Conservation (phyloP, 2,888 invertebrate species). For the Tetragonisca angustula region DNA sequence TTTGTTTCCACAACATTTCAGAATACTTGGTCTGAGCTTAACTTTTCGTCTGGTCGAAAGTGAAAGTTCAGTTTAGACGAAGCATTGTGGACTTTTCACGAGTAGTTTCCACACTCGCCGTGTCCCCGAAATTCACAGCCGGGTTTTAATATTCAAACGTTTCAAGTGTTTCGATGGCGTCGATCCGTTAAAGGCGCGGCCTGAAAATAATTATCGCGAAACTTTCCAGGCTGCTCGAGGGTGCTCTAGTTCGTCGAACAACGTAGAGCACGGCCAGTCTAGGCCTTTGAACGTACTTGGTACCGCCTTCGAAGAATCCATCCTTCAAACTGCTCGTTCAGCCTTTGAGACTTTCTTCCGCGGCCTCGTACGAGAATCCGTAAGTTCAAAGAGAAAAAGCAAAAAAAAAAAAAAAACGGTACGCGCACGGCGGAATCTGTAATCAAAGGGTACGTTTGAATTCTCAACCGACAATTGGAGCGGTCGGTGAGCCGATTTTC, state of each 20-base stretch:
- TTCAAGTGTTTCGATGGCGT: slow-evolving; percentile 10
- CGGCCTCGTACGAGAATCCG: neutral
- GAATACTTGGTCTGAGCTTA: too few species aligned
- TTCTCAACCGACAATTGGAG: neutral
- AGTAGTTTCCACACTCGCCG: too few species aligned
- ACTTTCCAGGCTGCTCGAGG: slow-evolving; percentile 3
- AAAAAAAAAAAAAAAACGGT: neutral
- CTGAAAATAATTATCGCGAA: slow-evolving; percentile 20
- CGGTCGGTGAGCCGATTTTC: too few species aligned
- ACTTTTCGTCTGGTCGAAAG: too few species aligned
- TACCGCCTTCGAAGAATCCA: neutral
- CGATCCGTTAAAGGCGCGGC: slow-evolving; percentile 25
- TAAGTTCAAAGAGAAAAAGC: neutral
- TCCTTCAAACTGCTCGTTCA: neutral
- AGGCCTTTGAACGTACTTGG: slow-evolving; percentile 2
- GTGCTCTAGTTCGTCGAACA: neutral
- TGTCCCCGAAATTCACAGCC: slow-evolving; percentile 4
- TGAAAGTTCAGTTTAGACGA: too few species aligned
- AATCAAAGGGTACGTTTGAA: neutral
- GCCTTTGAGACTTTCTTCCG: neutral
- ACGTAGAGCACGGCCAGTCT: neutral
- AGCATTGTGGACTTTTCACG: too few species aligned
- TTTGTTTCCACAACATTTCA: too few species aligned
- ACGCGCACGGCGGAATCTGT: neutral
- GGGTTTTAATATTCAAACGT: slow-evolving; percentile 20